Evolutionary conservation across 2,888 invertebrate genomes (phyloP).

Genomic region (Drosophila neutralis): DNA sequence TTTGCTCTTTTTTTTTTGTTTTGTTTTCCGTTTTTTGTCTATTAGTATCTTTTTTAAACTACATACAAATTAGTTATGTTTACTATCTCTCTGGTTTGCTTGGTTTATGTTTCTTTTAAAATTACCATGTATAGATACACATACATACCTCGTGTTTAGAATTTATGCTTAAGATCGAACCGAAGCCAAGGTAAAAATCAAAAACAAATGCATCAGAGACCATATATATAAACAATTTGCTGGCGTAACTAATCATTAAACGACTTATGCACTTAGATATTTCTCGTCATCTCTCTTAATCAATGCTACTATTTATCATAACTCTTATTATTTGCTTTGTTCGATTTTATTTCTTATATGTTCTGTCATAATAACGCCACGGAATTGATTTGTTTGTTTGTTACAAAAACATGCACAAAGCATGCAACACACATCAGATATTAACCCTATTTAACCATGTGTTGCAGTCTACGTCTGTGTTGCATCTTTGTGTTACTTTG

Average conservation of each 20-base stretch:
- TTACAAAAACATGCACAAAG: constrained; percentile 53
- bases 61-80: constrained; percentile 71
- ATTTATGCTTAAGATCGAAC: constrained; percentile 48
- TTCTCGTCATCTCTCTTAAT: constrained; percentile 41
- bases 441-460: constrained; percentile 26
- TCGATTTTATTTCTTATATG: not conserved
- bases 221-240: constrained; percentile 46
- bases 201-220: constrained; percentile 35
- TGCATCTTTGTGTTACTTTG: constrained; percentile 33
- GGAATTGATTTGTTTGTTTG: constrained; percentile 26
- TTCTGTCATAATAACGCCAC: constrained; percentile 15
- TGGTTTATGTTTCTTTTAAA: constrained; percentile 49
- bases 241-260: constrained; percentile 55
- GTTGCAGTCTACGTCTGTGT: constrained; percentile 43
- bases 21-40: constrained; percentile 49
- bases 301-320: constrained; percentile 32
- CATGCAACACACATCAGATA: constrained; percentile 44
- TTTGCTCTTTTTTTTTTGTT: constrained; percentile 66
- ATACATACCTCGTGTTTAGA: constrained; percentile 50
- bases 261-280: constrained; percentile 43
- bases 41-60: constrained; percentile 59
- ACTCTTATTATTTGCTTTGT: constrained; percentile 2
- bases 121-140: constrained; percentile 57
- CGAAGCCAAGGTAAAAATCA: constrained; percentile 35
- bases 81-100: constrained; percentile 55